Conservation (phyloP, 2,797 vertebrate species). For the Anabas testudineus region DNA sequence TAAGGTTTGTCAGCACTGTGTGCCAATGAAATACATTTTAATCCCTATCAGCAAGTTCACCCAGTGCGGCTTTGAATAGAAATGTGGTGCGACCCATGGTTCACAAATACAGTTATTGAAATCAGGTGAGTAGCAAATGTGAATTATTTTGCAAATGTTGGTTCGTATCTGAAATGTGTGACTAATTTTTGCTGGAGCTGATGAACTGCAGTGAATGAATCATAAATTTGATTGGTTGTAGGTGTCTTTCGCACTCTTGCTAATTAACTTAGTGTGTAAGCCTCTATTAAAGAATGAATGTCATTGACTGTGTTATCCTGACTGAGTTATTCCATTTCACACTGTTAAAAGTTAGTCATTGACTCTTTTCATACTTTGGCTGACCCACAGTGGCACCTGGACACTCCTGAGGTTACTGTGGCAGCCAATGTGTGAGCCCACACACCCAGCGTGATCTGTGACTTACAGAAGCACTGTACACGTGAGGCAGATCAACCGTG, state of each 20-base stretch:
- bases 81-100: not conserved
- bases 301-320: not conserved
- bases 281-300: not conserved
- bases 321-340: not conserved
- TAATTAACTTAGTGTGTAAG: not conserved
- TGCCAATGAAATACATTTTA: constrained; percentile 28
- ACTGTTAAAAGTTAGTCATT: not conserved
- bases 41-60: constrained; percentile 42
- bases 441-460: constrained; percentile 20
- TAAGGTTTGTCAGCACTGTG: constrained; percentile 41
- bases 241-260: not conserved
- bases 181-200: constrained; percentile 4
- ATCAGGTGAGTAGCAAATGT: not conserved
- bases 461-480: not conserved
- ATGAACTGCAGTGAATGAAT: constrained; percentile 1
- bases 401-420: constrained; percentile 21
- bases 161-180: not conserved
- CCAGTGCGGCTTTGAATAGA: constrained; percentile 5
- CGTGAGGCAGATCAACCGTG: not conserved
- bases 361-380: constrained; percentile 29
- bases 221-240: not conserved
- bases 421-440: constrained; percentile 21
- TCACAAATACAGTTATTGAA: not conserved
- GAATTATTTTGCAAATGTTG: not conserved
- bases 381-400: constrained; percentile 6